Evolutionary conservation across 2,113 vertebrate species (phyloP).

Genomic region (Lepus timidus): DNA sequence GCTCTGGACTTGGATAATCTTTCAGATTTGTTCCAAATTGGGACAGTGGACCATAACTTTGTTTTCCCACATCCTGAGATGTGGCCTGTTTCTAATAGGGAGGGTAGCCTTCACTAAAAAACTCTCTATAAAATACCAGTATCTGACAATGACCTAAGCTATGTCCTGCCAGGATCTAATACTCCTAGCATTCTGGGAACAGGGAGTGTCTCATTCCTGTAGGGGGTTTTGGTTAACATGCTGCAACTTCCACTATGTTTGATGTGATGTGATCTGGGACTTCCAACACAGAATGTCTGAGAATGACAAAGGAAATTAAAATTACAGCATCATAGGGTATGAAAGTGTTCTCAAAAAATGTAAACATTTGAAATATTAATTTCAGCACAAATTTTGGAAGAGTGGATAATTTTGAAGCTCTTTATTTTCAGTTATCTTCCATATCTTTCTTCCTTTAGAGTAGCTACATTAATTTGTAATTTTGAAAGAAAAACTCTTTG

Average conservation of each 20-base stretch:
- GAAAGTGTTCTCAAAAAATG: not conserved
- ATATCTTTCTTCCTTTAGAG: slow-evolving; percentile 37
- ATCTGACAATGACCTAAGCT: not conserved
- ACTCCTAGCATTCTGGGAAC: not conserved
- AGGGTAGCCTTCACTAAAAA: not conserved
- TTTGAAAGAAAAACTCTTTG: not conserved
- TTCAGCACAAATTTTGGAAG: slow-evolving; percentile 39
- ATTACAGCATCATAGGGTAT: not conserved
- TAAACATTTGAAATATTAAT: slow-evolving; percentile 41
- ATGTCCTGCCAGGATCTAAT: not conserved
- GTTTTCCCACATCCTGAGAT: not conserved
- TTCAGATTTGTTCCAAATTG: not conserved
- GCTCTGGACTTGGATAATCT: not conserved
- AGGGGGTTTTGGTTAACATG: not conserved
- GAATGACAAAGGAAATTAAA: not conserved
- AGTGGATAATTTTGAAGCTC: slow-evolving; percentile 29
- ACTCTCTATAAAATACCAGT: not conserved
- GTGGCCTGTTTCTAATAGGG: not conserved
- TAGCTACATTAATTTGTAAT: slow-evolving; percentile 37
- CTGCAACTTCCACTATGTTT: not conserved
- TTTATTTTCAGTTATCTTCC: slow-evolving; percentile 22
- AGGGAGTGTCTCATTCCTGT: not conserved
- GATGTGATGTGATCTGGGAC: not conserved
- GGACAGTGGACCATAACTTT: not conserved
- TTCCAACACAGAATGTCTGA: slow-evolving; percentile 3